Percentiles rank a stretch among this genome's conserved stretches.
Evolutionary conservation across 2,888 invertebrate species (phyloP).

Genomic region (Drosophila algonquin): DNA sequence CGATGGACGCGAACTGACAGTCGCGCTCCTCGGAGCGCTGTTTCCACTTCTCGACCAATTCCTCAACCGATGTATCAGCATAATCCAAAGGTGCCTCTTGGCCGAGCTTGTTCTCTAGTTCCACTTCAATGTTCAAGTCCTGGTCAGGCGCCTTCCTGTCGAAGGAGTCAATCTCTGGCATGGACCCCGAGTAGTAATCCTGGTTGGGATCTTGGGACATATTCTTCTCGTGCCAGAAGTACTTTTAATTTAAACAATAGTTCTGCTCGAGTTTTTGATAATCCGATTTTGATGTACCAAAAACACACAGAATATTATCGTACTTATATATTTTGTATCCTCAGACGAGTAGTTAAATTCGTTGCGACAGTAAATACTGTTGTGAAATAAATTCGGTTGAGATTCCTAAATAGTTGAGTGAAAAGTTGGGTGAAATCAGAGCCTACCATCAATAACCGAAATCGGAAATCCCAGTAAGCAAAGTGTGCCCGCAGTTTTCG

Average conservation of each 20-base stretch:
- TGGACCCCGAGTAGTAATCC: not conserved
- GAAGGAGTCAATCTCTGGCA: not conserved
- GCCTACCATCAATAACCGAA: not conserved
- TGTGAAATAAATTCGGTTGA: not conserved
- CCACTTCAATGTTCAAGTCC: not conserved
- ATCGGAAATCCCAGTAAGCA: not conserved
- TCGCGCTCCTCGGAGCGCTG: not conserved
- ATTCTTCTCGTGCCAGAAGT: not conserved
- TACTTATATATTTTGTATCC: not conserved
- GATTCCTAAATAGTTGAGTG: not conserved
- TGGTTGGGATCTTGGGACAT: not conserved
- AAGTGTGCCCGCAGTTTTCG: not conserved
- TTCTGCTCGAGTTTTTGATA: not conserved
- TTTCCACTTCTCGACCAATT: conserved; percentile 1
- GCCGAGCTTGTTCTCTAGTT: not conserved
- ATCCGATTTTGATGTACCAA: too few relatives aligned
- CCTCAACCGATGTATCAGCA: not conserved
- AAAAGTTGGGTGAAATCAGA: not conserved
- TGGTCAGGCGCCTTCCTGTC: not conserved
- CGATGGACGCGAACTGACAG: not conserved
- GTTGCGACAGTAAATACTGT: not conserved
- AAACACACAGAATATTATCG: too few relatives aligned
- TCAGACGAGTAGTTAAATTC: not conserved
- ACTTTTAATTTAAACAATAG: not conserved
- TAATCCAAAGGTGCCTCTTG: not conserved